phyloP scores from a whole-genome alignment of 2,888 invertebrate species.

The Heliconius ethilla region DNA sequence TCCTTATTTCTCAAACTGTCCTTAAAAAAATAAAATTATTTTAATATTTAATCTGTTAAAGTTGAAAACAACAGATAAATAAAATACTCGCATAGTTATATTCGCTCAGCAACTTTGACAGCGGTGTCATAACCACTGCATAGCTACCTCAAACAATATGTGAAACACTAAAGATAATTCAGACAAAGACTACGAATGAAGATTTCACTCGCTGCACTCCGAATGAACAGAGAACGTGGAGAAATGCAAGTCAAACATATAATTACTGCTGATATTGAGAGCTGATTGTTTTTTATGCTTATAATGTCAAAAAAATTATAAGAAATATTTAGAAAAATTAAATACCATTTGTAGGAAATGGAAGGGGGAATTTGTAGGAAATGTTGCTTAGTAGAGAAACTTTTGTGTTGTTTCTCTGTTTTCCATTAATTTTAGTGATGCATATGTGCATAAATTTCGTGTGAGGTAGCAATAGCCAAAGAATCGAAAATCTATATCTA shows the following conservation, averaged over 20 bases:
- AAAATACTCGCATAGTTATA: not conserved
- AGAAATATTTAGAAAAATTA: too few species aligned
- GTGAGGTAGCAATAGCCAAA: too few species aligned
- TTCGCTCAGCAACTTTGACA: constrained; percentile 5
- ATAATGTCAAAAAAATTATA: not conserved
- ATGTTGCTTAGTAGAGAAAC: too few species aligned
- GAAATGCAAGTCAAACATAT: not conserved
- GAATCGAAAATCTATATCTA: too few species aligned
- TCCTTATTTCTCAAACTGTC: too few species aligned
- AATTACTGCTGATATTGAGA: not conserved
- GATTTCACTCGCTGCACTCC: not conserved
- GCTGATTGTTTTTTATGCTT: not conserved
- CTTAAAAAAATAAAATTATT: not conserved
- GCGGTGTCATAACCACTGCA: constrained; percentile 3
- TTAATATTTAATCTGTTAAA: not conserved
- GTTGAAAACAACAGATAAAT: not conserved
- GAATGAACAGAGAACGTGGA: not conserved
- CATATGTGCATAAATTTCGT: too few species aligned
- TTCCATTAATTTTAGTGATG: too few species aligned
- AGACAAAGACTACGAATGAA: too few species aligned
- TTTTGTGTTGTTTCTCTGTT: too few species aligned
- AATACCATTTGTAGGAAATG: too few species aligned
- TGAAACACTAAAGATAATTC: constrained; percentile 16
- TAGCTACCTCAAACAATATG: constrained; percentile 4
- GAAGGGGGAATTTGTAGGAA: too few species aligned